These are phyloP conservation scores for Machimus atricapillus DNA, from an alignment of 2,888 invertebrate genomes.

Conservation along the genomic window DNA sequence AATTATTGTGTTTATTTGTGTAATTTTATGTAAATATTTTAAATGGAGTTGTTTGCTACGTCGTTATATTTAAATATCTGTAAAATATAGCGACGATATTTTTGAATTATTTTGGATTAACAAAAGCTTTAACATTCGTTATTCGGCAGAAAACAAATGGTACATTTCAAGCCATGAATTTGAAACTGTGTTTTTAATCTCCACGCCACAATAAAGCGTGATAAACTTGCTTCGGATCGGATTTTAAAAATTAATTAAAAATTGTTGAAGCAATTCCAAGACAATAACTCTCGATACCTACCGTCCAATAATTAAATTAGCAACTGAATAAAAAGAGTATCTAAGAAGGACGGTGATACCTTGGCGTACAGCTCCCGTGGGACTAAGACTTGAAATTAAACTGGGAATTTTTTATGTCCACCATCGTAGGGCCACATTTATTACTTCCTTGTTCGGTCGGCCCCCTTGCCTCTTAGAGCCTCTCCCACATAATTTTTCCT, in stretches of 20 bases:
- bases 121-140: no score
- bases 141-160: not conserved
- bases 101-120: not conserved
- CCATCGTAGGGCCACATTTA: constrained; percentile 44
- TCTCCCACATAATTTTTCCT: constrained; percentile 40
- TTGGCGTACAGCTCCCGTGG: constrained; percentile 36
- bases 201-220: not conserved
- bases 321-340: constrained; percentile 23
- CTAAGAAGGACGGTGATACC: constrained; percentile 33
- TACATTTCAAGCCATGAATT: not conserved
- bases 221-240: not conserved
- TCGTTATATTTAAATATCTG: no score
- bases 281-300: constrained; percentile 34
- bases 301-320: constrained; percentile 34
- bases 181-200: not conserved
- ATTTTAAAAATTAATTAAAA: constrained; percentile 20
- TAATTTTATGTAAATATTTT: no score
- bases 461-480: not conserved
- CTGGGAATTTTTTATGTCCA: constrained; percentile 46
- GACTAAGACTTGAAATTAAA: constrained; percentile 45
- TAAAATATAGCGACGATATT: not conserved
- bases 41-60: no score
- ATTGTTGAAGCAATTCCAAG: constrained; percentile 21
- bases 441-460: constrained; percentile 21
- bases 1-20: no score